phyloP scores from a whole-genome alignment of 2,113 vertebrate genomes.

The Abramis brama region DNA sequence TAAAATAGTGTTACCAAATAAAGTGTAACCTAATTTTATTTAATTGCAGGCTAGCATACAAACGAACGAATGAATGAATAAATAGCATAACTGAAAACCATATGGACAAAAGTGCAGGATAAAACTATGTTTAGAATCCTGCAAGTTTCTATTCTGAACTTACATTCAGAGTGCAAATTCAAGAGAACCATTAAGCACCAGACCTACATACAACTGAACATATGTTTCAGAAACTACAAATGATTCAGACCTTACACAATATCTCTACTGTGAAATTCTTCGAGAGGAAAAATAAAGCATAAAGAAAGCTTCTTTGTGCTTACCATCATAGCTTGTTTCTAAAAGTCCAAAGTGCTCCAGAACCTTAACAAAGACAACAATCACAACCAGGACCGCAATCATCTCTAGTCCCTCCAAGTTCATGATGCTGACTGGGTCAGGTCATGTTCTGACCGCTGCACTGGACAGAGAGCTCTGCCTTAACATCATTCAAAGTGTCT shows the following conservation, averaged over 20 bases:
- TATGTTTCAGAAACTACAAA: not conserved
- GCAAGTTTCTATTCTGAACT: not conserved
- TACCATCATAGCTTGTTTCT: conserved; percentile 91
- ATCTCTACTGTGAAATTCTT: no score
- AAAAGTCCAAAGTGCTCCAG: conserved; percentile 98
- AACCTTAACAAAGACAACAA: conserved; percentile 96
- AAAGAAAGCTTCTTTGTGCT: conserved; percentile 65
- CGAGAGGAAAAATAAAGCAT: not conserved
- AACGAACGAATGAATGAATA: not conserved
- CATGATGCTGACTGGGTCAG: conserved; percentile 81
- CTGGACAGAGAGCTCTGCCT: conserved; percentile 77
- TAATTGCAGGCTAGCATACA: no score
- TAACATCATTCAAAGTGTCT: conserved; percentile 77
- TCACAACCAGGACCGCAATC: conserved; percentile 93
- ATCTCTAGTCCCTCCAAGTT: conserved; percentile 99
- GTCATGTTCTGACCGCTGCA: conserved; percentile 82
- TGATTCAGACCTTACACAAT: no score
- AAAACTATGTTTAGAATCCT: not conserved
- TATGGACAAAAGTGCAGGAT: not conserved
- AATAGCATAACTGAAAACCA: not conserved
- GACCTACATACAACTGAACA: not conserved
- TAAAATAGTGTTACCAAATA: no score
- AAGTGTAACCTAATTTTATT: no score
- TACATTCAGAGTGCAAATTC: not conserved
- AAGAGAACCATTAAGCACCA: not conserved